Evolutionary conservation across 1,140 invertebrate species (phyloP).

Genomic region (Drosophila hydei): DNA sequence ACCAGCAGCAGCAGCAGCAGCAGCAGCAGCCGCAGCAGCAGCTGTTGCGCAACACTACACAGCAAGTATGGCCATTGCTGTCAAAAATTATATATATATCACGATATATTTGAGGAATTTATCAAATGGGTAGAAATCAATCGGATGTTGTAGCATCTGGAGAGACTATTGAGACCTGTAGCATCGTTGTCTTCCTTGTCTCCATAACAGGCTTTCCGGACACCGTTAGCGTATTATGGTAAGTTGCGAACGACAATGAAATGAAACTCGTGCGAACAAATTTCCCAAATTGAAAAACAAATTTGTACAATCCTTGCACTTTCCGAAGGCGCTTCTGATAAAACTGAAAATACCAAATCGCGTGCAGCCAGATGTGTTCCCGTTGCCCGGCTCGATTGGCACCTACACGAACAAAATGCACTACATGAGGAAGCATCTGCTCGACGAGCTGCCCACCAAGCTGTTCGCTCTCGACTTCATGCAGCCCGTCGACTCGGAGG

Average conservation of each 20-base stretch:
- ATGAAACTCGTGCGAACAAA: too few relatives aligned
- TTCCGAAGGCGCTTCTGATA: not conserved
- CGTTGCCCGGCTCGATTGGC: not conserved
- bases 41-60: not conserved
- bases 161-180: conserved; percentile 1
- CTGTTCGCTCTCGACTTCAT: not conserved
- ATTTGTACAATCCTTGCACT: not conserved
- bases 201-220: not conserved
- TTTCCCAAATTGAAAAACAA: not conserved
- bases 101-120: not conserved
- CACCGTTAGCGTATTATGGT: not conserved
- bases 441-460: not conserved
- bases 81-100: not conserved
- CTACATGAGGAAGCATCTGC: not conserved
- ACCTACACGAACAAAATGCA: conserved; percentile 24
- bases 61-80: conserved; percentile 5
- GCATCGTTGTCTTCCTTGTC: not conserved
- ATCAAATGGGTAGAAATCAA: conserved; percentile 7
- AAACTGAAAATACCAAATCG: not conserved
- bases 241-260: too few relatives aligned
- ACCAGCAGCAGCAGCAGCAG: too few relatives aligned
- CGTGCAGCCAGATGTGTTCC: conserved; percentile 9
- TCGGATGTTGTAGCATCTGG: conserved; percentile 4
- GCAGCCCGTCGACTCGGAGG: not conserved
- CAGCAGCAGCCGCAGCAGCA: too few relatives aligned